Percentiles rank a stretch among this genome's conserved stretches.
phyloP scores from a whole-genome alignment of 2,797 vertebrate species.

The Phataginus tetradactyla region DNA sequence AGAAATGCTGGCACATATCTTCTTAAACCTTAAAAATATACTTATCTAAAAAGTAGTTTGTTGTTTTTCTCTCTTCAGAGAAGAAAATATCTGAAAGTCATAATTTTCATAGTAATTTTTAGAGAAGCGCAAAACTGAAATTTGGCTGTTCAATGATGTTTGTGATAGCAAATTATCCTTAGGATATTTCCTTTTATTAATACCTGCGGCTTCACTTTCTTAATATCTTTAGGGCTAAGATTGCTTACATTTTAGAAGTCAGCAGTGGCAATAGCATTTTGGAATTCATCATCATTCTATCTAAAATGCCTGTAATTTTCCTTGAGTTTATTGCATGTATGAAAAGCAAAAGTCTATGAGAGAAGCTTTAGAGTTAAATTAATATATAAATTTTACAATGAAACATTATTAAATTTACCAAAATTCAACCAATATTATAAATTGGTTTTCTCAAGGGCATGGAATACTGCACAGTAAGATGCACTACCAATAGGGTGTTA shows the following conservation, averaged over 20 bases:
- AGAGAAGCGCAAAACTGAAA: neutral
- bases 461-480: neutral
- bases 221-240: conserved; percentile 23
- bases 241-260: conserved; percentile 33
- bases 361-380: neutral
- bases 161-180: conserved; percentile 23
- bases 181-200: conserved; percentile 61
- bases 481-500: neutral
- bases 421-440: neutral
- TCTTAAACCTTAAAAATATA: neutral
- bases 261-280: neutral
- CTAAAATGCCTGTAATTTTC: conserved; percentile 45
- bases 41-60: neutral
- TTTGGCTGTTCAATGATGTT: neutral
- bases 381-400: conserved; percentile 7
- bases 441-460: neutral
- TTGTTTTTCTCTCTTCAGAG: neutral
- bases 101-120: conserved; percentile 41
- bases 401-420: neutral
- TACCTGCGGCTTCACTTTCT: neutral
- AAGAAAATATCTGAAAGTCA: neutral
- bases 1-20: neutral
- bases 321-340: conserved; percentile 17
- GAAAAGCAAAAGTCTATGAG: neutral
- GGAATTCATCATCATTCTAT: conserved; percentile 34